Percentiles rank a stretch among this genome's conserved stretches.
Conservation (phyloP, 1,140 invertebrate genomes). For the Thaumetopoea pityocampa region DNA sequence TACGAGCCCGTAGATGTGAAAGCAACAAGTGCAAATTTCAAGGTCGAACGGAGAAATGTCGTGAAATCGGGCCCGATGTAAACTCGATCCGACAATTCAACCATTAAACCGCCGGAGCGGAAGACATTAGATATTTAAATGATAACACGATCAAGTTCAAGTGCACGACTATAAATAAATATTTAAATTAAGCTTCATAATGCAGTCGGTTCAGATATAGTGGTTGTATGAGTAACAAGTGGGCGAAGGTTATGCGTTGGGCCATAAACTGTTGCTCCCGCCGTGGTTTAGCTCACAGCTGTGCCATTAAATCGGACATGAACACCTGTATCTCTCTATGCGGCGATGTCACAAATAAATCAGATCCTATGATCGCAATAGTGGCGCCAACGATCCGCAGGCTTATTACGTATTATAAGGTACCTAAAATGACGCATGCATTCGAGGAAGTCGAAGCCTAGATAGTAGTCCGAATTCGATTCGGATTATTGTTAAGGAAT, state of each 20-base stretch:
- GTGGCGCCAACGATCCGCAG: slow-evolving; percentile 55
- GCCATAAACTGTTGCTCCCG: slow-evolving; percentile 44
- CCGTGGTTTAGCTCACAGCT: slow-evolving; percentile 32
- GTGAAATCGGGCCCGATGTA: slow-evolving; percentile 27
- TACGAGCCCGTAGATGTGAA: slow-evolving; percentile 49
- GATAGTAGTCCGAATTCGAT: too few species aligned
- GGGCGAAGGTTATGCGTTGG: slow-evolving; percentile 33
- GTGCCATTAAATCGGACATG: slow-evolving; percentile 28
- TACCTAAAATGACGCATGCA: too few species aligned
- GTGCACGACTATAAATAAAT: slow-evolving; percentile 44
- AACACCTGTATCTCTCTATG: slow-evolving; percentile 49
- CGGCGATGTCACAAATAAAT: slow-evolving; percentile 52
- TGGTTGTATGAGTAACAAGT: slow-evolving; percentile 32
- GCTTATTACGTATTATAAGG: too few species aligned
- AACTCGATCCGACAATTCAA: slow-evolving; percentile 21
- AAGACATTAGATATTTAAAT: slow-evolving; percentile 34
- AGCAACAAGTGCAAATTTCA: slow-evolving; percentile 54
- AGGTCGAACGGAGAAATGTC: slow-evolving; percentile 44
- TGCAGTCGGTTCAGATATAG: slow-evolving; percentile 38
- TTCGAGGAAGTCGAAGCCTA: too few species aligned
- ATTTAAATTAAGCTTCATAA: slow-evolving; percentile 38
- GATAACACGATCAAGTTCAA: slow-evolving; percentile 61
- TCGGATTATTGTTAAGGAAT: too few species aligned
- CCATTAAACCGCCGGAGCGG: slow-evolving; percentile 14
- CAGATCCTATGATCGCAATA: slow-evolving; percentile 42